Conservation (phyloP, 2,113 vertebrate species). For the Callipepla squamata region DNA sequence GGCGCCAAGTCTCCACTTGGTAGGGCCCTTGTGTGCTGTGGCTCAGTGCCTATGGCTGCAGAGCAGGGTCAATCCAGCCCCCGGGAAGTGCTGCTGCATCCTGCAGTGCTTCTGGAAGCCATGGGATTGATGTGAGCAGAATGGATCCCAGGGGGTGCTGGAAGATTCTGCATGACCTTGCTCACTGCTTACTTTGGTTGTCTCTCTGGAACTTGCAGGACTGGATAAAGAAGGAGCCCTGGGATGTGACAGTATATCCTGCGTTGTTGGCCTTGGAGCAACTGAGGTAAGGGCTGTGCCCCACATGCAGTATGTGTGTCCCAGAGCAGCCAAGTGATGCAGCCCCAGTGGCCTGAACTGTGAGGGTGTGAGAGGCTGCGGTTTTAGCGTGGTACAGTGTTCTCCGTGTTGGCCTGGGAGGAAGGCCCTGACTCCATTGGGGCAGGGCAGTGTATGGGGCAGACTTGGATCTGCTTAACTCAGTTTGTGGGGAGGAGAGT, state of each 20-base stretch:
- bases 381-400: neutral
- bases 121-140: neutral
- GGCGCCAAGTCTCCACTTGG: accelerated
- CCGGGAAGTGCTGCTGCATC: neutral
- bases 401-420: neutral
- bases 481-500: neutral
- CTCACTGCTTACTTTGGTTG: neutral
- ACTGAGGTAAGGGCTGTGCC: neutral
- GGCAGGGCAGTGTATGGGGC: too few species aligned
- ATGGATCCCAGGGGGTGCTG: neutral
- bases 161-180: neutral
- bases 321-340: neutral
- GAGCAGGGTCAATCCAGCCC: neutral
- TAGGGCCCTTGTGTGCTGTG: neutral
- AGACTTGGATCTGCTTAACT: too few species aligned
- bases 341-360: neutral
- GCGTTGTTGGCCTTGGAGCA: neutral
- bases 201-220: neutral
- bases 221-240: neutral
- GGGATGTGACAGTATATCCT: neutral
- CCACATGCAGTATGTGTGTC: neutral
- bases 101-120: accelerated
- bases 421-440: too few species aligned
- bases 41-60: neutral
- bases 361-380: neutral